A percentile compares a stretch with the other conserved stretches of the same genome.
Conservation (phyloP, 2,888 invertebrate species). For the Allophyes oxyacanthae region DNA sequence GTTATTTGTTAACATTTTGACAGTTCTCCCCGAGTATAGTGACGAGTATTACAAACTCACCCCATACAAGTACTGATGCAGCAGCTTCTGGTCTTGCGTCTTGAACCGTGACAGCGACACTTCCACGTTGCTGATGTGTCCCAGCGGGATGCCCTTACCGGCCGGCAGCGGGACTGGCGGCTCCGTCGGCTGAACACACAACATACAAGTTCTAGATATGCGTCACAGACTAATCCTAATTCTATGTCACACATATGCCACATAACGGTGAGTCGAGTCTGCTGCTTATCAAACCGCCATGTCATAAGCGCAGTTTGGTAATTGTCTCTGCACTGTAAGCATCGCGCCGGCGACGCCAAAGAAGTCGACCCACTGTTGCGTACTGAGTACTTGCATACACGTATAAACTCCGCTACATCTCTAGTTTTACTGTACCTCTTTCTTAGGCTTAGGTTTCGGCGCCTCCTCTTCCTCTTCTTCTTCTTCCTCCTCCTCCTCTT, state of each 20-base stretch:
- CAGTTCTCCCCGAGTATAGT: too few species aligned
- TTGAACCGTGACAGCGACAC: slow-evolving; percentile 90
- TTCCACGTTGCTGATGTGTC: slow-evolving; percentile 92
- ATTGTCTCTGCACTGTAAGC: too few species aligned
- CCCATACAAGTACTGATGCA: slow-evolving; percentile 91
- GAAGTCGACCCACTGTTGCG: too few species aligned
- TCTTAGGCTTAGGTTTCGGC: slow-evolving; percentile 84
- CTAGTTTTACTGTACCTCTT: slow-evolving; percentile 74
- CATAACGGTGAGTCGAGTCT: too few species aligned
- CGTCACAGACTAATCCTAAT: too few species aligned
- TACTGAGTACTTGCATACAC: too few species aligned
- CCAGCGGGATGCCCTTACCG: slow-evolving; percentile 91
- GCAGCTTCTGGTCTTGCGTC: slow-evolving; percentile 91
- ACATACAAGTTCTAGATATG: not conserved
- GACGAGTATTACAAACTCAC: slow-evolving; percentile 76
- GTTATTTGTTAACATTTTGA: too few species aligned
- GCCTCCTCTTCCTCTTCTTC: slow-evolving; percentile 81
- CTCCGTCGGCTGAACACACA: slow-evolving; percentile 80
- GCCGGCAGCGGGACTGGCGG: slow-evolving; percentile 88
- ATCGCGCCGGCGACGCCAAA: too few species aligned
- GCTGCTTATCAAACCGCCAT: too few species aligned
- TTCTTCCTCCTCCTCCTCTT: slow-evolving; percentile 83
- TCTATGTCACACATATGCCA: too few species aligned
- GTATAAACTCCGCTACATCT: too few species aligned
- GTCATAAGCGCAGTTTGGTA: too few species aligned